Percentiles rank a stretch among this genome's conserved stretches.
phyloP scores from a whole-genome alignment of 1,140 invertebrate species.

The Melanaphis sacchari region DNA sequence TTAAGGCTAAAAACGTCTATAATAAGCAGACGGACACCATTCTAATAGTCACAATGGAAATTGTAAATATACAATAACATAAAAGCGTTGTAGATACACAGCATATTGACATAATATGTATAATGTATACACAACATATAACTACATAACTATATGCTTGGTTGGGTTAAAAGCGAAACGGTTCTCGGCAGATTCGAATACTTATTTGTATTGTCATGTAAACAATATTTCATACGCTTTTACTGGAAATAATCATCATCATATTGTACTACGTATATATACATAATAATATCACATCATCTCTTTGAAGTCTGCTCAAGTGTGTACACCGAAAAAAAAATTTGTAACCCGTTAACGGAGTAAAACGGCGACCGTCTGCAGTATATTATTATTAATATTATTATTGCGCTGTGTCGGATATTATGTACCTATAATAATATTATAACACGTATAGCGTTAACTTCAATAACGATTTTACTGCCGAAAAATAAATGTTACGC shows the following conservation, averaged over 20 bases:
- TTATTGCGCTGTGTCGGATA: not conserved
- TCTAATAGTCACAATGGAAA: conserved; percentile 3
- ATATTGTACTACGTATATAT: not conserved
- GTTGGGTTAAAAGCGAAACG: not conserved
- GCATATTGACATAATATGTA: not conserved
- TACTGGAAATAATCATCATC: conserved; percentile 32
- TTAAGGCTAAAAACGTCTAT: not conserved
- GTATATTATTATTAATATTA: not conserved
- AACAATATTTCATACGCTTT: conserved; percentile 37
- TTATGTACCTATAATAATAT: not conserved
- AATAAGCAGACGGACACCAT: not conserved
- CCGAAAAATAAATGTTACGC: not conserved
- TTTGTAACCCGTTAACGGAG: not conserved
- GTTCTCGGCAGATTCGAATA: not conserved
- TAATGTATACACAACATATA: not conserved
- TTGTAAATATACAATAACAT: not conserved
- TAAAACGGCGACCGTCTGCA: not conserved
- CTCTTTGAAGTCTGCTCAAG: conserved; percentile 19
- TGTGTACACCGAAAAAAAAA: not conserved
- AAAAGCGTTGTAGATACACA: not conserved
- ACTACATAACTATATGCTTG: not conserved
- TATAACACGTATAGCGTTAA: not conserved
- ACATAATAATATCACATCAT: not conserved
- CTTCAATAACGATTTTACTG: not conserved
- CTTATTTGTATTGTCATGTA: not conserved